Percentiles rank a stretch among this genome's conserved stretches.
These are phyloP conservation scores for Gallinago paraguaiae DNA, from an alignment of 2,113 vertebrate species.

Conservation along the genomic window DNA sequence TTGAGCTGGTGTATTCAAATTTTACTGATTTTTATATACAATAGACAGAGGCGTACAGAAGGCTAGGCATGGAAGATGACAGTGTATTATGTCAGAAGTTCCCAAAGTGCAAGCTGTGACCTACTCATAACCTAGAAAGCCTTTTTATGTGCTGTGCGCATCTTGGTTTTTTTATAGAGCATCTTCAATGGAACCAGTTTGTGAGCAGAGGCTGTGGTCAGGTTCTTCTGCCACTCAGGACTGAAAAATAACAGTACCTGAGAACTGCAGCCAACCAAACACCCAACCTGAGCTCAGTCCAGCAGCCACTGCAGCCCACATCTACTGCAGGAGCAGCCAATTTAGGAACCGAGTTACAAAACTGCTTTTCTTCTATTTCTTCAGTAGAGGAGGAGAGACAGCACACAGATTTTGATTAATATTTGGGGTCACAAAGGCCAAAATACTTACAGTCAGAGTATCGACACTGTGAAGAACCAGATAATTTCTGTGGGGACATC, in stretches of 20 bases:
- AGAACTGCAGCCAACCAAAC: background rate
- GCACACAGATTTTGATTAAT: background rate
- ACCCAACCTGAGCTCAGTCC: background rate
- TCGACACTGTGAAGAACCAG: conserved; percentile 69
- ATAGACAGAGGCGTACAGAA: background rate
- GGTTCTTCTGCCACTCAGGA: background rate
- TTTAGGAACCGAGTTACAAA: background rate
- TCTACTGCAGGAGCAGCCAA: background rate
- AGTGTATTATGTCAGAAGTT: background rate
- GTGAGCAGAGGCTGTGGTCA: background rate
- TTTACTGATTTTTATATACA: background rate
- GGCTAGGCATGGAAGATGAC: background rate
- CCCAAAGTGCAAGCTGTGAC: background rate
- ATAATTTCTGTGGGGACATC: conserved; percentile 92
- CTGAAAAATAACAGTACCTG: background rate
- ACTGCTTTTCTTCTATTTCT: background rate
- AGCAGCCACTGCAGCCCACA: background rate
- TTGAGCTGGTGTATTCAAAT: background rate
- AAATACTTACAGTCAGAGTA: conserved; percentile 81
- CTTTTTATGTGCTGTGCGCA: background rate
- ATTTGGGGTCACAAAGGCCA: background rate
- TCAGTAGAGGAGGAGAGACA: background rate
- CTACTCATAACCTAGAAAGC: background rate
- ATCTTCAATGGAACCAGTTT: background rate
- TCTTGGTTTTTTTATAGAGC: background rate